Base-by-base conservation (phyloP, 2,888 invertebrate genomes). In the Pilophorus perplexus region DNA sequence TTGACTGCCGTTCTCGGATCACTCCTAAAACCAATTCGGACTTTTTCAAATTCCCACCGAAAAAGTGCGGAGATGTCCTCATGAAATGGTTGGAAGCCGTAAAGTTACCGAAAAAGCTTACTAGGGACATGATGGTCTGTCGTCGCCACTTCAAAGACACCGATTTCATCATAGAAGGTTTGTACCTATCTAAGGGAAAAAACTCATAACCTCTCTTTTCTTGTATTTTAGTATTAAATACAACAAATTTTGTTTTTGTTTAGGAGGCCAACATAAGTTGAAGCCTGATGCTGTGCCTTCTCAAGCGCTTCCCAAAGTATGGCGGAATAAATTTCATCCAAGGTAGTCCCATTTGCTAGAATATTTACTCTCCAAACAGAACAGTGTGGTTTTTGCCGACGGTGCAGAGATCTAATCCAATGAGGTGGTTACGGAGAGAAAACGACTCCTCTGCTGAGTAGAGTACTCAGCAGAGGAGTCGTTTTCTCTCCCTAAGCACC, bases 81-180 rank as follows among this genome's bases (percentile, higher is more conserved):
- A 12, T 23, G 10, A 25, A 40, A 28, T 70, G 70, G 70, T 33
- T 70, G 18, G 23, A 66, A 12, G 68, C 67, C n/a, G 60, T 69
- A n/a, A 70, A 69, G 64, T 42, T 70, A 12, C 62, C 70, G 3
- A 64, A 57, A 42, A 70, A 37, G 54, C 46, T 67, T 28, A 37
- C 65, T 18, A 38, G 44, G n/a, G 23, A 67, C 6, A 71, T 72
- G 67, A 65, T 64, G 50, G 68, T 72, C 0, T 72, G 72, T 59
- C 68, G 70, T 10, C 65, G 68, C 25, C 72, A 72, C 42, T 72
- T 72, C 69, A 54, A 60, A 4, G 57, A 68, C 25, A 68, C 69
- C 12, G 72, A 72, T 54, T 72, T 68, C 59, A 54, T 25, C 48
- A 12, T 10, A 5, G 27, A 52, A 64, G 52, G 64, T 64, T 12